These are phyloP conservation scores for Plagodis pulveraria DNA, from an alignment of 2,888 invertebrate genomes.

Conservation along the genomic window DNA sequence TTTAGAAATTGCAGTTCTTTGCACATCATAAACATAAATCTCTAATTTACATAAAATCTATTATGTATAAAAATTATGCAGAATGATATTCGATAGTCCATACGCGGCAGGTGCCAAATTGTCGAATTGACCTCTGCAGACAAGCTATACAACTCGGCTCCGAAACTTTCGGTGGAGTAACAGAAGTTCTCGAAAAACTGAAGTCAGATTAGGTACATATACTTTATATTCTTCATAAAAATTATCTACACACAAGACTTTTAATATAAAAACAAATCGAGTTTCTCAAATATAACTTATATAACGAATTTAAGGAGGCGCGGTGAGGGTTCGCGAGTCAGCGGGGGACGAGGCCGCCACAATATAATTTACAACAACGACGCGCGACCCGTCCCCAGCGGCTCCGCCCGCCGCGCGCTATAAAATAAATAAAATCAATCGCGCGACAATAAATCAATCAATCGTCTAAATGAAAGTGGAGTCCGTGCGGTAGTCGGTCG, in stretches of 20 bases:
- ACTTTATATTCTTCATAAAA: conserved; percentile 82
- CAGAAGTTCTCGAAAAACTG: conserved; percentile 59
- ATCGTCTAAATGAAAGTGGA: conserved; percentile 27
- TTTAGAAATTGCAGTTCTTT: conserved; percentile 40
- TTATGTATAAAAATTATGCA: conserved; percentile 49
- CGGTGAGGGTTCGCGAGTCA: conserved; percentile 40
- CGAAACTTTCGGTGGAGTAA: conserved; percentile 22
- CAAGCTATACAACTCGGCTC: conserved; percentile 19
- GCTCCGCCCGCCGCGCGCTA: conserved; percentile 32
- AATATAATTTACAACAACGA: conserved; percentile 42
- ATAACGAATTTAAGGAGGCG: conserved; percentile 55
- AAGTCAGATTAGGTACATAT: conserved; percentile 77
- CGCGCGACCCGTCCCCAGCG: conserved; percentile 35
- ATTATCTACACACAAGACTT: conserved; percentile 83
- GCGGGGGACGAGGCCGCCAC: conserved; percentile 39
- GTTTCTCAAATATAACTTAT: conserved; percentile 75
- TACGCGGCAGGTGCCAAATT: conserved; percentile 29
- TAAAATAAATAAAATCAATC: conserved; percentile 51
- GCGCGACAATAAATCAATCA: conserved; percentile 40
- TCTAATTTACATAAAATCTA: conserved; percentile 35
- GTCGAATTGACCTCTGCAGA: conserved; percentile 28
- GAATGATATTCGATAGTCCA: conserved; percentile 65
- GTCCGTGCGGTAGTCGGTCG: conserved; percentile 10
- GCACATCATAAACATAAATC: conserved; percentile 43
- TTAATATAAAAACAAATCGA: conserved; percentile 77